A percentile compares a stretch with the other conserved stretches of the same genome.
Conservation (phyloP, 2,797 vertebrate genomes). For the Sebastes diploproa region DNA sequence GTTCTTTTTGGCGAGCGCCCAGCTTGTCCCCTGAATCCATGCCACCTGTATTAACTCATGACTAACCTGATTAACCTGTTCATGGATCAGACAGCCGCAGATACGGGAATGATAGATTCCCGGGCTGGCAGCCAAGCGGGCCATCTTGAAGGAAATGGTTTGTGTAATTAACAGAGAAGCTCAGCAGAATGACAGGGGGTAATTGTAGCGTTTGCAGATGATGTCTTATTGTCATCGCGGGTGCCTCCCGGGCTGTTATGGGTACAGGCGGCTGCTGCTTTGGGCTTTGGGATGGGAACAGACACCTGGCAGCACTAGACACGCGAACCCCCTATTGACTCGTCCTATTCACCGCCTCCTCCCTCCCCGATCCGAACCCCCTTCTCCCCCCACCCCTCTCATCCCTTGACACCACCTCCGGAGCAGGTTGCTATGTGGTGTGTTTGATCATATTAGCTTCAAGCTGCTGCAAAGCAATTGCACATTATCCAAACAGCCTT, state of each 20-base stretch:
- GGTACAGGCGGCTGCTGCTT: slow-evolving; percentile 53
- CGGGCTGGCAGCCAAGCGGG: slow-evolving; percentile 53
- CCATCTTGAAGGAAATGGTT: slow-evolving; percentile 71
- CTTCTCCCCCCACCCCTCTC: background rate
- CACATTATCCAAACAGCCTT: slow-evolving; percentile 70
- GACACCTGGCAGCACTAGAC: slow-evolving; percentile 77
- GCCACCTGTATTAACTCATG: slow-evolving; percentile 66
- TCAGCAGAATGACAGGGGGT: slow-evolving; percentile 63
- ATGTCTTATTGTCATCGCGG: slow-evolving; percentile 73
- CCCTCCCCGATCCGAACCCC: background rate
- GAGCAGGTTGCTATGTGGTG: slow-evolving; percentile 43
- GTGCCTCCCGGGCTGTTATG: slow-evolving; percentile 61
- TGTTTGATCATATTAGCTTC: slow-evolving; percentile 77
- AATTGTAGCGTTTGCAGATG: slow-evolving; percentile 72
- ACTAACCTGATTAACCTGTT: slow-evolving; percentile 74
- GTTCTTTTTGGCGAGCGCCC: slow-evolving; percentile 34
- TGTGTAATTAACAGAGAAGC: slow-evolving; percentile 69
- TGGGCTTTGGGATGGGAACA: slow-evolving; percentile 55
- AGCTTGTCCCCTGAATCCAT: slow-evolving; percentile 42
- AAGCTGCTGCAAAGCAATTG: slow-evolving; percentile 65
- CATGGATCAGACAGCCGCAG: slow-evolving; percentile 38
- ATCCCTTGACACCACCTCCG: slow-evolving; percentile 25
- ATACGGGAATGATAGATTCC: slow-evolving; percentile 43
- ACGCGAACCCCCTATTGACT: slow-evolving; percentile 55
- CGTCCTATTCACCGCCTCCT: background rate